Conservation (phyloP, 2,113 vertebrate genomes). For the Nothoprocta pentlandii region DNA sequence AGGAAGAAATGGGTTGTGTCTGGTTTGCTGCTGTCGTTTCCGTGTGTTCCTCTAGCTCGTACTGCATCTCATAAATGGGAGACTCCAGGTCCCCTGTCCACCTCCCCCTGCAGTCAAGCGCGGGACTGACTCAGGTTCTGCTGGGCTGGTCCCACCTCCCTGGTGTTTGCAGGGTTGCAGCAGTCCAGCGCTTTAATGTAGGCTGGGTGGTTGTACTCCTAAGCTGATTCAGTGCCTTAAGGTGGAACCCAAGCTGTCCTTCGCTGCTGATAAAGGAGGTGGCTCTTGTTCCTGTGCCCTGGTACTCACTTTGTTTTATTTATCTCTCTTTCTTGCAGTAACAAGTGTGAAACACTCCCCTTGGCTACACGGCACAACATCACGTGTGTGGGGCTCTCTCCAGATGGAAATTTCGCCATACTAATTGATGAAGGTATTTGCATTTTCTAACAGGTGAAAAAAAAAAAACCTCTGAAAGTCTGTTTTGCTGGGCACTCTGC, state of each 20-base stretch:
- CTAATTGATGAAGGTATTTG: conserved; percentile 92
- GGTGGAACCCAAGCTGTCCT: accelerated
- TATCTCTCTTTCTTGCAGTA: conserved; percentile 77
- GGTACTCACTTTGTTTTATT: accelerated
- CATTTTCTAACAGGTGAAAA: neutral
- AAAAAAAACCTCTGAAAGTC: neutral
- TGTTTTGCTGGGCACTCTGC: neutral
- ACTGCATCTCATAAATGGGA: accelerated
- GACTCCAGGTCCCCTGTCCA: neutral
- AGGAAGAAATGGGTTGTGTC: accelerated
- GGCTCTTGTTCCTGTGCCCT: neutral
- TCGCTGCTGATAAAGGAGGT: accelerated
- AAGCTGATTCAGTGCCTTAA: neutral
- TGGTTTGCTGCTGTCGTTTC: accelerated
- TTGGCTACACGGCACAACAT: conserved; percentile 90
- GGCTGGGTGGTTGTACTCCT: accelerated
- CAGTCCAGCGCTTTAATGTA: neutral
- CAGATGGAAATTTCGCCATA: conserved; percentile 88
- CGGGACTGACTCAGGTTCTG: accelerated
- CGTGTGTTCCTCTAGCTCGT: neutral
- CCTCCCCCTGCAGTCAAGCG: accelerated
- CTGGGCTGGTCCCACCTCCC: accelerated
- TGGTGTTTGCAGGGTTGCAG: accelerated
- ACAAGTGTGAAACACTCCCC: conserved; percentile 91
- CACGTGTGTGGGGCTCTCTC: conserved; percentile 89